phyloP scores from a whole-genome alignment of 1,140 invertebrate species.

The Euwallacea fornicatus region DNA sequence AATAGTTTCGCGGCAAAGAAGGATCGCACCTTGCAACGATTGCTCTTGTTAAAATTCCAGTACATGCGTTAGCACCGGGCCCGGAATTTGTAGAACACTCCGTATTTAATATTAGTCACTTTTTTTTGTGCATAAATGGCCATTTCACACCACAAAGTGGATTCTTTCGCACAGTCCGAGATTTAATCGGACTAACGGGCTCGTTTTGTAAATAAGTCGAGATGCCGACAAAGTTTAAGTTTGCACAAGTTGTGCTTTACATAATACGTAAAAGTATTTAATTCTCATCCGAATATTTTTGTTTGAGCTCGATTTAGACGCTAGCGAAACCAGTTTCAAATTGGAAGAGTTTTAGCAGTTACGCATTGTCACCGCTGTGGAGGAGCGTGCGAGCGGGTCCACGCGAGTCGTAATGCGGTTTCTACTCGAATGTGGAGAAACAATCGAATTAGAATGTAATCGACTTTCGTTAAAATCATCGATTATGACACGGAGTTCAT shows the following conservation, averaged over 20 bases:
- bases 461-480: too few species aligned
- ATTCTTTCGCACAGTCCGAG: background rate
- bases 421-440: too few species aligned
- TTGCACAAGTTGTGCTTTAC: background rate
- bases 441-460: too few species aligned
- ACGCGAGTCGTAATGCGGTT: too few species aligned
- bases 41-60: conserved; percentile 6
- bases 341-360: too few species aligned
- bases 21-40: background rate
- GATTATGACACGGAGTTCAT: too few species aligned
- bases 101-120: conserved; percentile 10
- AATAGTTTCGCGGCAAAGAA: background rate
- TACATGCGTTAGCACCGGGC: background rate
- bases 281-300: background rate
- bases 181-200: conserved; percentile 2
- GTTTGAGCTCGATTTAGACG: too few species aligned
- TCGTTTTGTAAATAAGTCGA: background rate
- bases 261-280: background rate
- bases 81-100: conserved; percentile 1
- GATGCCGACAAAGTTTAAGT: background rate
- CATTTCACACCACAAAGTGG: conserved; percentile 1
- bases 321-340: too few species aligned
- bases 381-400: too few species aligned
- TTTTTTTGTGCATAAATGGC: conserved; percentile 7
- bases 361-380: too few species aligned